Percentiles rank a stretch among this genome's conserved stretches.
Evolutionary conservation across 2,113 vertebrate species (phyloP).

Genomic region (Oncorhynchus kisutch): DNA sequence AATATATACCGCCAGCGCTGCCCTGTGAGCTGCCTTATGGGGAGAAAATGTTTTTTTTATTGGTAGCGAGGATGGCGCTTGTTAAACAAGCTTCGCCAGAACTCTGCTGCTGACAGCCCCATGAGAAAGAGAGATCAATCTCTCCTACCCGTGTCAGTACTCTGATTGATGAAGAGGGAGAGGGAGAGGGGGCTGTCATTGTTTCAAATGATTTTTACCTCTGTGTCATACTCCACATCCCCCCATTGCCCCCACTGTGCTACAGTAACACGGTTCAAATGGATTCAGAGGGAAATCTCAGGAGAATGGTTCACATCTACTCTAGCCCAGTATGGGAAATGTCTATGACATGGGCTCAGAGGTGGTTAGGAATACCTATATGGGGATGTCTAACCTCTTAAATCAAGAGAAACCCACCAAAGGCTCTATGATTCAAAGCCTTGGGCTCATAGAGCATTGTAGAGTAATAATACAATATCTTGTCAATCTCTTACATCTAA

Average conservation of each 20-base stretch:
- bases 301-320: constrained; percentile 4
- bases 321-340: neutral
- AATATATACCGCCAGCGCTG: constrained; percentile 49
- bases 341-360: neutral
- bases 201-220: constrained; percentile 42
- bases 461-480: neutral
- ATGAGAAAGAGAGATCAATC: constrained; percentile 61
- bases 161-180: constrained; percentile 49
- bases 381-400: constrained; percentile 5
- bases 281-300: constrained; percentile 17
- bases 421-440: neutral
- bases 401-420: neutral
- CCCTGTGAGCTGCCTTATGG: constrained; percentile 43
- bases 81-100: constrained; percentile 64
- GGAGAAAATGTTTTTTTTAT: constrained; percentile 52
- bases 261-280: neutral
- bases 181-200: constrained; percentile 38
- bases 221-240: constrained; percentile 13
- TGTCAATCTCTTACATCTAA: neutral
- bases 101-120: constrained; percentile 45
- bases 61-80: constrained; percentile 58
- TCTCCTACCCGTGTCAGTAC: constrained; percentile 45
- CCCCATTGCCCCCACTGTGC: constrained; percentile 13
- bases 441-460: constrained; percentile 18
- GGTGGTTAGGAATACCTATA: constrained; percentile 7